Conservation (phyloP, 2,888 invertebrate genomes). For the Drosophila stalkeri region DNA sequence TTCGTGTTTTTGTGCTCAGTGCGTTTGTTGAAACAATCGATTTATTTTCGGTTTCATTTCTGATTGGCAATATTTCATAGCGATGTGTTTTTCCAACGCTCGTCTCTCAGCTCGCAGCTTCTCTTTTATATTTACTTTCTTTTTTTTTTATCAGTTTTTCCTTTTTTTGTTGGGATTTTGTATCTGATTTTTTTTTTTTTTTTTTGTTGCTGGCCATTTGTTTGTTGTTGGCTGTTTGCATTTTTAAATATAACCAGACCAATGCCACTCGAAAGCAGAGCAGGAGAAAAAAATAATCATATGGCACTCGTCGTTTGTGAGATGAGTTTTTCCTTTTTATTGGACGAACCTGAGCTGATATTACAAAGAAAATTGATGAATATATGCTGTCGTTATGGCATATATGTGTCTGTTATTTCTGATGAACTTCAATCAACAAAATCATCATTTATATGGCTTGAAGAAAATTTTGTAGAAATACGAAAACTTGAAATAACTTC, state of each 20-base stretch:
- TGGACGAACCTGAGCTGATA: not conserved
- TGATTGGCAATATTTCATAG: conserved; percentile 83
- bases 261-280: conserved; percentile 27
- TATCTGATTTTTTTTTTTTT: conserved; percentile 50
- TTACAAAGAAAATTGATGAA: conserved; percentile 1
- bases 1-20: conserved; percentile 57
- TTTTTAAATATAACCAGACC: conserved; percentile 62
- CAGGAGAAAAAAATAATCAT: not conserved
- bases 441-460: no score
- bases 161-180: conserved; percentile 11
- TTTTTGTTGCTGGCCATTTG: conserved; percentile 13
- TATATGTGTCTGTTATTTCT: not conserved
- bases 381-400: not conserved
- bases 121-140: conserved; percentile 25
- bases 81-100: conserved; percentile 51
- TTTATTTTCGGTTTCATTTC: conserved; percentile 84
- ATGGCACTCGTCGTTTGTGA: conserved; percentile 25
- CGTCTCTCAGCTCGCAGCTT: conserved; percentile 8
- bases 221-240: conserved; percentile 50
- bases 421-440: not conserved
- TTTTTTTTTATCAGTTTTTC: conserved; percentile 8
- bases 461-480: not conserved
- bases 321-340: conserved; percentile 6
- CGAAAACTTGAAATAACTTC: not conserved
- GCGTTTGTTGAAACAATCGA: conserved; percentile 82